phyloP scores from a whole-genome alignment of 2,113 vertebrate genomes.

The Procavia capensis region DNA sequence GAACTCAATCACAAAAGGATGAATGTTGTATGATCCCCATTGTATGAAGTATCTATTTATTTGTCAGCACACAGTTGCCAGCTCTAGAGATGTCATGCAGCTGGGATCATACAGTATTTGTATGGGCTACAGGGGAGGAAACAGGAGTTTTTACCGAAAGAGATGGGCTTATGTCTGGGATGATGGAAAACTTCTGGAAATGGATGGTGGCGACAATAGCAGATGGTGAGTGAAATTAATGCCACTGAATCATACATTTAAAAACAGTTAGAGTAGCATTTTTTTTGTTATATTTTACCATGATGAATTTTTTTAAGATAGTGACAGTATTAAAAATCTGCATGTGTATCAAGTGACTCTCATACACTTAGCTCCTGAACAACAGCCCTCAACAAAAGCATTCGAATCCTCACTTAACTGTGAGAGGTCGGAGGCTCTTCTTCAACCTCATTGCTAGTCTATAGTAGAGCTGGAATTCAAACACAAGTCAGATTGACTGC shows the following conservation, averaged over 20 bases:
- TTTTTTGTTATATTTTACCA: not conserved
- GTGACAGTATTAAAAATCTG: fast-evolving
- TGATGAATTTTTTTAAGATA: not conserved
- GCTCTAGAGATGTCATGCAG: too few species aligned
- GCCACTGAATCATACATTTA: not conserved
- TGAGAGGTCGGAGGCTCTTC: not conserved
- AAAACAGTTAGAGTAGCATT: not conserved
- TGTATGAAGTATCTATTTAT: not conserved
- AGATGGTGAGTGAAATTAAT: not conserved
- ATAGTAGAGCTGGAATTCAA: not conserved
- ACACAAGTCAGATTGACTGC: not conserved
- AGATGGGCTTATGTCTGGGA: not conserved
- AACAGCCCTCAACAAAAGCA: not conserved
- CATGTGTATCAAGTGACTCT: fast-evolving
- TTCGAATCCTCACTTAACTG: too few species aligned
- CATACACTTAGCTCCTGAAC: not conserved
- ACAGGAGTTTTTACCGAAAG: not conserved
- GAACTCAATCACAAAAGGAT: not conserved
- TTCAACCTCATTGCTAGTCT: fast-evolving
- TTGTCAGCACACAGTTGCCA: too few species aligned
- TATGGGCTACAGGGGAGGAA: not conserved
- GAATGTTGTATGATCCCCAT: not conserved
- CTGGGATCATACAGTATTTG: too few species aligned
- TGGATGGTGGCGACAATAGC: not conserved
- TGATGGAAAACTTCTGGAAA: not conserved